A percentile compares a stretch with the other conserved stretches of the same genome.
Conservation (phyloP, 2,888 invertebrate species). For the Ligdia adustata region DNA sequence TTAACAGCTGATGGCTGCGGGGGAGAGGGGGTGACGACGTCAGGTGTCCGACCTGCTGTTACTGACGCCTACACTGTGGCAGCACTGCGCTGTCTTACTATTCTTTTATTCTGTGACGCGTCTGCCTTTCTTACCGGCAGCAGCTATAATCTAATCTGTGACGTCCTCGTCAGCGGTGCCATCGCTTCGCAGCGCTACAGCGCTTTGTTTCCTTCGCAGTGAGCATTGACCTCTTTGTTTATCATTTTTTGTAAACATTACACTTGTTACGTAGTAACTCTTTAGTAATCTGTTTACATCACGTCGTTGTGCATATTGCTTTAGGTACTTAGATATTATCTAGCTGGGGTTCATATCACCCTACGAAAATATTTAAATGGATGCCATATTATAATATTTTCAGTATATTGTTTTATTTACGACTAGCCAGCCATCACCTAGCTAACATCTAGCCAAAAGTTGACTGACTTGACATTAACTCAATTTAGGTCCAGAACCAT, state of each 20-base stretch:
- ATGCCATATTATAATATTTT: too few species aligned
- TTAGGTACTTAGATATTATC: too few species aligned
- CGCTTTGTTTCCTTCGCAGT: slow-evolving; percentile 55
- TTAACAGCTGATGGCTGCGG: slow-evolving; percentile 81
- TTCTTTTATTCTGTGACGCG: slow-evolving; percentile 1
- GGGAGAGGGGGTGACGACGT: slow-evolving; percentile 59
- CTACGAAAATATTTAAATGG: too few species aligned
- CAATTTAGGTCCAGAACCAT: too few species aligned
- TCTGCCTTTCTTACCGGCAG: slow-evolving; percentile 1
- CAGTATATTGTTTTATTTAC: too few species aligned
- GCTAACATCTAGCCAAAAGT: too few species aligned
- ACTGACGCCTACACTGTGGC: slow-evolving; percentile 22
- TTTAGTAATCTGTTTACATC: slow-evolving; percentile 13
- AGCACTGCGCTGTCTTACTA: slow-evolving; percentile 1
- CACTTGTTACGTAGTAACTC: slow-evolving; percentile 28
- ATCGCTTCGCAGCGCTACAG: slow-evolving; percentile 66
- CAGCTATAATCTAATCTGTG: too few species aligned
- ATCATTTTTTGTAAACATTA: slow-evolving; percentile 64
- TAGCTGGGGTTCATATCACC: too few species aligned
- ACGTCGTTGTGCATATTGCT: too few species aligned
- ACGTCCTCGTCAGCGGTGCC: slow-evolving; percentile 45
- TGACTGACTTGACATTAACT: too few species aligned
- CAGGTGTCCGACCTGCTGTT: slow-evolving; percentile 73
- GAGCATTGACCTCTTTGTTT: slow-evolving; percentile 81
- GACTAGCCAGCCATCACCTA: too few species aligned